These are phyloP conservation scores for Aramus guarauna DNA, from an alignment of 2,113 vertebrate genomes.

Conservation along the genomic window DNA sequence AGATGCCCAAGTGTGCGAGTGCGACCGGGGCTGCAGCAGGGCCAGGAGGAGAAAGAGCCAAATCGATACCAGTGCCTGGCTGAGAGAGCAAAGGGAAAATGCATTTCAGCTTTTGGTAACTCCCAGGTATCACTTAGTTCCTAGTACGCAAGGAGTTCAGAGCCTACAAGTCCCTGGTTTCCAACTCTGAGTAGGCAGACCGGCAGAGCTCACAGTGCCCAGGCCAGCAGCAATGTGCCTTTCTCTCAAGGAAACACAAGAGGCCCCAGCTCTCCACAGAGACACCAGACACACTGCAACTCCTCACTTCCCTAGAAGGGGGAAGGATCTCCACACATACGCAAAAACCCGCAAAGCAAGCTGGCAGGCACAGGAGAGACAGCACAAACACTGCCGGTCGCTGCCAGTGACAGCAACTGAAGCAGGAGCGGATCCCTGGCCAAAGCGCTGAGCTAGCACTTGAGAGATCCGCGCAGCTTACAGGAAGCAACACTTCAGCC, in stretches of 20 bases:
- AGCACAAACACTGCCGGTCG: neutral
- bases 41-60: neutral
- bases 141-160: neutral
- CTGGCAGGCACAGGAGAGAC: neutral
- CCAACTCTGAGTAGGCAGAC: neutral
- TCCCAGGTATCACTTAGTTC: neutral
- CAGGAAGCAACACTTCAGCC: fast-evolving
- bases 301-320: neutral
- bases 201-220: fast-evolving
- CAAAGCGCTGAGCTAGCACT: neutral
- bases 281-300: neutral
- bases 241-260: neutral
- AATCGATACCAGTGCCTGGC: neutral
- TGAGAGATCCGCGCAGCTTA: neutral
- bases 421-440: fast-evolving
- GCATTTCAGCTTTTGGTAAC: neutral
- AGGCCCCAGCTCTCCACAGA: neutral
- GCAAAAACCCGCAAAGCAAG: neutral
- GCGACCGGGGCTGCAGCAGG: fast-evolving
- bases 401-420: neutral
- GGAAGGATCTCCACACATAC: neutral
- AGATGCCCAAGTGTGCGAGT: fast-evolving
- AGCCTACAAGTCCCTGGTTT: neutral
- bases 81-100: neutral
- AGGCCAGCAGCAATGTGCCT: neutral